phyloP scores from a whole-genome alignment of 2,888 invertebrate genomes.

The Lasioglossum zephyrum region DNA sequence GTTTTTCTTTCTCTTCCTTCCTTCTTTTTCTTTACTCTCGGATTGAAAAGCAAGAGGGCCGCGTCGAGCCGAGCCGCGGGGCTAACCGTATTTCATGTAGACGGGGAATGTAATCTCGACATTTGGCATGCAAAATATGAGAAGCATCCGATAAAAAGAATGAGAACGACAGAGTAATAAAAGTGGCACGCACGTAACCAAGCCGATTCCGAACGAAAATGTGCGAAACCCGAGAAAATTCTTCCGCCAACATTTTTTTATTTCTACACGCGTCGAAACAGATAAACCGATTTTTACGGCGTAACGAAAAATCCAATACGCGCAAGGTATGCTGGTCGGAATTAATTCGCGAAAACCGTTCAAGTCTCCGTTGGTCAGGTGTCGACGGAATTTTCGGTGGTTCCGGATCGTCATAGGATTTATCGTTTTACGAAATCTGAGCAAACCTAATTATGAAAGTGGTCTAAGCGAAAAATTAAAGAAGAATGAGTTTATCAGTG shows the following conservation, averaged over 20 bases:
- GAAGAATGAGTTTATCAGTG: too few relatives aligned
- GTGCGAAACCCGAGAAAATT: not conserved
- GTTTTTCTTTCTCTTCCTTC: not conserved
- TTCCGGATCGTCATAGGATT: not conserved
- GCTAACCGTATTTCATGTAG: not conserved
- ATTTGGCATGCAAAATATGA: constrained; percentile 25
- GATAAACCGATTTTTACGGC: not conserved
- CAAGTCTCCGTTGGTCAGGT: not conserved
- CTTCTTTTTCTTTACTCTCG: not conserved
- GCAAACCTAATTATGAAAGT: not conserved
- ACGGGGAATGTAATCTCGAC: constrained; percentile 16
- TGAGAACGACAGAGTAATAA: constrained; percentile 26
- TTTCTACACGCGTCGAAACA: not conserved
- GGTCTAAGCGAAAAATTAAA: too few relatives aligned
- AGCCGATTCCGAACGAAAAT: constrained; percentile 2
- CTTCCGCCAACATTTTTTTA: not conserved
- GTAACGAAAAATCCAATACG: not conserved
- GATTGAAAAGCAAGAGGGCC: not conserved
- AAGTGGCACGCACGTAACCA: constrained; percentile 7
- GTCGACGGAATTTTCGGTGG: not conserved
- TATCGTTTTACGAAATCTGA: not conserved
- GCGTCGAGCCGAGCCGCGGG: too few relatives aligned
- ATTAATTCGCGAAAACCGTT: not conserved
- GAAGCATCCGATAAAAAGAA: constrained; percentile 12
- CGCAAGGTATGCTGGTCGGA: not conserved